A percentile compares a stretch with the other conserved stretches of the same genome.
These are phyloP conservation scores for Sciaenops ocellatus DNA, from an alignment of 2,797 vertebrate species.

Conservation along the genomic window DNA sequence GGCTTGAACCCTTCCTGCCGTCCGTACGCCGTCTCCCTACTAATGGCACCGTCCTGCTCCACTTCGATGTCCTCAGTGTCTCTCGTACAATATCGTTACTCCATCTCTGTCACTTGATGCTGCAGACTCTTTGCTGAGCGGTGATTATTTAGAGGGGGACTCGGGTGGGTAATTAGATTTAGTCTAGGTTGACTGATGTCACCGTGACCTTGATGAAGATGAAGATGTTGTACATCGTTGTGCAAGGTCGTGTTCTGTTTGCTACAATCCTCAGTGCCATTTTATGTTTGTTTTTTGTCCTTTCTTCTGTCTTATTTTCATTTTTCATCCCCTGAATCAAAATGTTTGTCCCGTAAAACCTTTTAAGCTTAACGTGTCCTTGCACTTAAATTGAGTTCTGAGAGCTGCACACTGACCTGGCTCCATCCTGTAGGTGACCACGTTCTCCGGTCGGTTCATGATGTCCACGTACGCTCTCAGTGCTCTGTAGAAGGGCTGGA, in stretches of 20 bases:
- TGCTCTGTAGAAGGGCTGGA: conserved; percentile 93
- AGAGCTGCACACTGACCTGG: conserved; percentile 86
- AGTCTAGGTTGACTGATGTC: conserved; percentile 12
- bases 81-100: background rate
- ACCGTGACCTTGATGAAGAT: conserved; percentile 16
- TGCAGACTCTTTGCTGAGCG: background rate
- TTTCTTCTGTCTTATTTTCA: background rate
- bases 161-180: conserved; percentile 22
- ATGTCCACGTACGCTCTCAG: conserved; percentile 89
- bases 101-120: conserved; percentile 18
- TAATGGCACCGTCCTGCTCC: background rate
- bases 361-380: background rate
- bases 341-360: no score
- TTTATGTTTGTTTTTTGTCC: background rate
- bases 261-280: background rate
- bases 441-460: conserved; percentile 87
- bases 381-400: background rate
- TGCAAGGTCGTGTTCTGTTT: background rate
- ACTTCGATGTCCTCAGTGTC: conserved; percentile 16
- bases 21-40: background rate
- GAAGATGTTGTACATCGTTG: conserved; percentile 1
- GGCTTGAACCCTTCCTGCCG: background rate
- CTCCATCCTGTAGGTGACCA: conserved; percentile 91
- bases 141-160: conserved; percentile 18
- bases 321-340: background rate